Evolutionary conservation across 2,888 invertebrate species (phyloP).

Genomic region (Cryptocephalus primarius): DNA sequence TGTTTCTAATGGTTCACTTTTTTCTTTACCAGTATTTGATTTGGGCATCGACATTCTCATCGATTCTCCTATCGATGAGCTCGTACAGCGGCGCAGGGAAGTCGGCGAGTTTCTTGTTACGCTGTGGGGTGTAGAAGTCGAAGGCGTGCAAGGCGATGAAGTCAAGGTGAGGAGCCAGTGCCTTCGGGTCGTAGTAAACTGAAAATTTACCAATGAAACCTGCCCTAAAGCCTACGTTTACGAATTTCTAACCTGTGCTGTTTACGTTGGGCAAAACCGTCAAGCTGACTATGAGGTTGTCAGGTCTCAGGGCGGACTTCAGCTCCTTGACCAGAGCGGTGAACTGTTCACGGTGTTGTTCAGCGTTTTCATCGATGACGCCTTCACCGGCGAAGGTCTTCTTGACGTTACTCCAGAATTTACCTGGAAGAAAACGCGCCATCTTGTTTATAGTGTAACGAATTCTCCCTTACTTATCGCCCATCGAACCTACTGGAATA

Average conservation of each 20-base stretch:
- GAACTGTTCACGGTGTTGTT: constrained; percentile 69
- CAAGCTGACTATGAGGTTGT: constrained; percentile 50
- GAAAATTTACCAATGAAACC: constrained; percentile 15
- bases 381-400: constrained; percentile 56
- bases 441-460: not conserved
- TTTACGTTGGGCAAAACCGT: constrained; percentile 67
- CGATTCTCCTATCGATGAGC: constrained; percentile 55
- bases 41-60: constrained; percentile 52
- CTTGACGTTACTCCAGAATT: constrained; percentile 68
- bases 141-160: constrained; percentile 64
- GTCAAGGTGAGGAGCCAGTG: constrained; percentile 62
- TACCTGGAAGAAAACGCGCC: constrained; percentile 30
- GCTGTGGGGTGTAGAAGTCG: constrained; percentile 62
- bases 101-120: constrained; percentile 65
- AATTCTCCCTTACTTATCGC: too few species aligned
- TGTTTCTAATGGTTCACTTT: too few species aligned
- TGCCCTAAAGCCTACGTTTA: not conserved
- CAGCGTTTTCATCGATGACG: constrained; percentile 64
- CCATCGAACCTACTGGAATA: too few species aligned
- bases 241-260: constrained; percentile 42
- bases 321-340: constrained; percentile 64
- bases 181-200: constrained; percentile 69
- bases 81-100: constrained; percentile 60
- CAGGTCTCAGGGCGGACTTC: constrained; percentile 55
- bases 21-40: constrained; percentile 47